phyloP scores from a whole-genome alignment of 2,113 vertebrate genomes.

The Heptranchias perlo region DNA sequence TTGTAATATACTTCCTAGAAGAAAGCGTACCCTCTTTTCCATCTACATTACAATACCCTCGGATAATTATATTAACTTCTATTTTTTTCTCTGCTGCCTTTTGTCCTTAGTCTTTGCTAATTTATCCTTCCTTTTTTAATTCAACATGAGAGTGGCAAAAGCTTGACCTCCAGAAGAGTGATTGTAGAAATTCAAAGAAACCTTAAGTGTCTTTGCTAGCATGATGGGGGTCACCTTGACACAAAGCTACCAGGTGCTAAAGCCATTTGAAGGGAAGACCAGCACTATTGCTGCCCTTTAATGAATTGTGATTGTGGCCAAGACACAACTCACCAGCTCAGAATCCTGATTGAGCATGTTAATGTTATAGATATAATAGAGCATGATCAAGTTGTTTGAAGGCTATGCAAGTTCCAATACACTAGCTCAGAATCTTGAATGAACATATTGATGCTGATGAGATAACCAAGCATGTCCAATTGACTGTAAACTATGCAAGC shows the following conservation, averaged over 20 bases:
- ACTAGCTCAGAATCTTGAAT: neutral
- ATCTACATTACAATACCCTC: neutral
- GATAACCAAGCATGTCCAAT: neutral
- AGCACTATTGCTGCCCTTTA: neutral
- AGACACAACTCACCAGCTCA: neutral
- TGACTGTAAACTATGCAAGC: neutral
- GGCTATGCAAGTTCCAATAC: neutral
- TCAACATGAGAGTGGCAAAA: no score
- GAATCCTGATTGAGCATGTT: neutral
- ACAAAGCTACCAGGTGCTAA: neutral
- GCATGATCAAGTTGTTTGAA: neutral
- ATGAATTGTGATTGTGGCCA: neutral
- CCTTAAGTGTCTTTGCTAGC: neutral
- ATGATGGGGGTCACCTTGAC: neutral
- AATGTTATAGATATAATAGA: neutral
- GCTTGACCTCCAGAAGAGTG: neutral
- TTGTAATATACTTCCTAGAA: neutral
- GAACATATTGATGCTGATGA: neutral
- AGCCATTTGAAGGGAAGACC: neutral
- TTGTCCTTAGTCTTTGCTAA: neutral
- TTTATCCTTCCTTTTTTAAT: neutral
- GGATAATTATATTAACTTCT: neutral
- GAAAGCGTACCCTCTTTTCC: neutral
- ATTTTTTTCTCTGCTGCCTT: neutral
- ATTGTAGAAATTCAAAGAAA: neutral